Evolutionary conservation across 2,797 vertebrate species (phyloP), one percentile per base, ranked within the genome.

Genomic region (Lagorchestes hirsutus): DNA sequence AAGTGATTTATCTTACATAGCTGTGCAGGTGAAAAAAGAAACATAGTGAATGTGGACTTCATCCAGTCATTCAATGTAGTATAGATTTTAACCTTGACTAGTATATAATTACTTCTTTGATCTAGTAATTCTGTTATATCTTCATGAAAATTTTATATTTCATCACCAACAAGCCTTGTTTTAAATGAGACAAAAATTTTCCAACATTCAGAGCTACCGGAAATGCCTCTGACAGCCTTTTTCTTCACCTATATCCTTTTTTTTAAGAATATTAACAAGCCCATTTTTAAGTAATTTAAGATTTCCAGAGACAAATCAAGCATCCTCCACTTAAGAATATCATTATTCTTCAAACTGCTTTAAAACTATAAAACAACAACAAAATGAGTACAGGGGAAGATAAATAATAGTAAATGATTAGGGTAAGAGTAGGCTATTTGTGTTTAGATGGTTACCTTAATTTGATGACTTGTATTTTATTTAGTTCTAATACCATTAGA

Each of bases 301-400:
- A 58, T 94, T 95, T 93, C 57, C 40, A 91, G 50, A 92, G 74
- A n/a, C 93, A 92, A 56, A 93, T 96, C 55, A 96, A 94, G 29
- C 24, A n/a, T 29, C 93, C 46, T 74, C 6, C 92, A 62, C 93
- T 93, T 94, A 94, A 92, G 22, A 62, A 90, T 91, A 29, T 90
- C 91, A 54, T 90, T 90, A 24, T 54, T 82, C 93, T 91, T 94
- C 18, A 62, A 92, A 90, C 74, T 94, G 91, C 94, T 92, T 91
- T 87, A 67, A 95, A 95, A 10, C 34, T 52, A 56, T 92, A 87
- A 82, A 94, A 34, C n/a, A 92, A 52, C 91, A 62, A 54, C 52
- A 74, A 11, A 87, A 22, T 54, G 40, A 54, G 12, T 67, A 92
- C 57, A 91, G 27, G 16, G 11, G 50, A 56, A 50, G 13, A 22